Conservation (phyloP, 2,797 vertebrate species). For the Prionace glauca region DNA sequence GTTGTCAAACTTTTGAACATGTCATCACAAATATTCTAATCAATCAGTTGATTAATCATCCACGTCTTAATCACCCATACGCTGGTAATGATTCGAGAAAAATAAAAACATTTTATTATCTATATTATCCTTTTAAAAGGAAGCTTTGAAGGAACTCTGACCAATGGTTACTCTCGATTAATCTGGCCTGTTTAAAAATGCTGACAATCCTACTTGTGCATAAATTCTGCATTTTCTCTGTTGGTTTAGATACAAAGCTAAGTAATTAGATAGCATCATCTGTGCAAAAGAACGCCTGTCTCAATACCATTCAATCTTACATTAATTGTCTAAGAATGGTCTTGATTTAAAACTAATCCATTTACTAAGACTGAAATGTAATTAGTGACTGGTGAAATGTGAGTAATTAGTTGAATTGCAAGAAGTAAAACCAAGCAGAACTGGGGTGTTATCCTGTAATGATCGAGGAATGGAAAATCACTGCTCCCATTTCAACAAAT, state of each 20-base stretch:
- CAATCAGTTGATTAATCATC: not conserved
- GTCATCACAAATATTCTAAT: not conserved
- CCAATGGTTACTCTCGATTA: not conserved
- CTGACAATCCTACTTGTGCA: not conserved
- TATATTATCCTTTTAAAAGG: not conserved
- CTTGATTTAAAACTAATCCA: not conserved
- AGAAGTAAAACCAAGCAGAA: not conserved
- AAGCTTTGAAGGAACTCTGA: not conserved
- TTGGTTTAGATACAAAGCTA: not conserved
- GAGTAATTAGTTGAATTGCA: not conserved
- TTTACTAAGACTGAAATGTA: not conserved
- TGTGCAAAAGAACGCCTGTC: not conserved
- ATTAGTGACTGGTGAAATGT: not conserved
- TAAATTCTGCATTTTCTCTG: not conserved
- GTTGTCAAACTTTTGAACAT: not conserved
- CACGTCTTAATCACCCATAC: not conserved
- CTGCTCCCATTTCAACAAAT: not conserved
- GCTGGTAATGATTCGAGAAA: not conserved
- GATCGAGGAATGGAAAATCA: not conserved
- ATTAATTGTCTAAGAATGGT: not conserved
- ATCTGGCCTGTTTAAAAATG: not conserved
- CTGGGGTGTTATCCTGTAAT: not conserved
- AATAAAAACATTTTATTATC: constrained; percentile 4
- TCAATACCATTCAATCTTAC: not conserved
- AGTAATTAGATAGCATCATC: not conserved